Conservation (phyloP, 2,888 invertebrate species). For the Agrochola circellaris region DNA sequence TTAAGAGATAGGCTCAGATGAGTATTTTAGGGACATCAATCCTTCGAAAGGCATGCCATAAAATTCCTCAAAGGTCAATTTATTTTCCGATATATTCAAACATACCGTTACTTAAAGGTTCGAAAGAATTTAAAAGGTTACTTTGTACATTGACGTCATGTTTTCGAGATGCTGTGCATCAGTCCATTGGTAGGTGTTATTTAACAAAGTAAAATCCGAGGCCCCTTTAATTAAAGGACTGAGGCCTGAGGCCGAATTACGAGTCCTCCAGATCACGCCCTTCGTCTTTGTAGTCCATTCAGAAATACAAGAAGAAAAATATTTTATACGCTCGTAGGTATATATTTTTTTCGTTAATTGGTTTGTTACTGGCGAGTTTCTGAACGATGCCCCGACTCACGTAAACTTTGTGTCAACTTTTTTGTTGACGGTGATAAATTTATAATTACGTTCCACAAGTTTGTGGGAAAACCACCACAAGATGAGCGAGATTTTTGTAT, state of each 20-base stretch:
- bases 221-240: slow-evolving; percentile 70
- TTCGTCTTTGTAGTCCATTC: slow-evolving; percentile 63
- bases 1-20: neutral
- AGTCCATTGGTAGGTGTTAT: slow-evolving; percentile 68
- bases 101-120: slow-evolving; percentile 28
- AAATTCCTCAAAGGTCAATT: neutral
- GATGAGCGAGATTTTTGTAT: slow-evolving; percentile 26
- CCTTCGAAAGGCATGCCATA: neutral
- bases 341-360: slow-evolving; percentile 71
- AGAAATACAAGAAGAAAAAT: slow-evolving; percentile 54
- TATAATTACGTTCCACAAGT: slow-evolving; percentile 68
- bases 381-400: slow-evolving; percentile 55
- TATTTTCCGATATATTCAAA: neutral
- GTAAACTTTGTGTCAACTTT: slow-evolving; percentile 63
- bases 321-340: slow-evolving; percentile 39
- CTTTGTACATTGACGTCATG: slow-evolving; percentile 69
- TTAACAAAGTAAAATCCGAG: slow-evolving; percentile 69
- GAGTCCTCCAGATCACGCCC: slow-evolving; percentile 69
- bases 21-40: neutral
- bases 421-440: slow-evolving; percentile 64
- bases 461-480: slow-evolving; percentile 20
- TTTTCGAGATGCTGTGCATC: slow-evolving; percentile 50
- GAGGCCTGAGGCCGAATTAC: slow-evolving; percentile 68
- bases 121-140: slow-evolving; percentile 46
- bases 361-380: slow-evolving; percentile 71